Evolutionary conservation across 2,113 vertebrate genomes (phyloP).

Genomic region (Tragelaphus imberbis): DNA sequence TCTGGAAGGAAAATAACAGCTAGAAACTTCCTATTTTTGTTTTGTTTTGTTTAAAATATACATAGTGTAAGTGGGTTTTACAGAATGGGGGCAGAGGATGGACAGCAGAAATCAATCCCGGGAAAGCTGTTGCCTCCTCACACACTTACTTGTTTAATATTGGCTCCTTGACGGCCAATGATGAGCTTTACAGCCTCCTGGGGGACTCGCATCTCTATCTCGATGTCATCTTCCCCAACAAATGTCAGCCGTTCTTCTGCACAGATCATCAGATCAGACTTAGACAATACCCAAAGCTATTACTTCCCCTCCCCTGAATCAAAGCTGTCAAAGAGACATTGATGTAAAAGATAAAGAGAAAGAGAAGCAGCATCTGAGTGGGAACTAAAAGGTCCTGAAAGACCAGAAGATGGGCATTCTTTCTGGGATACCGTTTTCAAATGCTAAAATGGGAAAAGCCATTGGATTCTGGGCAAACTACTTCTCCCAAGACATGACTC

Average conservation of each 20-base stretch:
- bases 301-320: background rate
- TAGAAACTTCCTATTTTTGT: background rate
- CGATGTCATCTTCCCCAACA: constrained; percentile 72
- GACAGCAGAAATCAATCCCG: background rate
- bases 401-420: background rate
- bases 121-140: background rate
- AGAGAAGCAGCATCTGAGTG: background rate
- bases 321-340: background rate
- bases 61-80: background rate
- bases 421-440: background rate
- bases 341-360: background rate
- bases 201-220: constrained; percentile 70
- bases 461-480: background rate
- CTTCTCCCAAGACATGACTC: background rate
- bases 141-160: constrained; percentile 71
- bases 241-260: constrained; percentile 66
- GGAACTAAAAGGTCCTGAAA: background rate
- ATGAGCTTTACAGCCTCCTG: constrained; percentile 66
- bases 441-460: background rate
- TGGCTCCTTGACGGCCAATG: constrained; percentile 76
- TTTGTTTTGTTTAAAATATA: background rate
- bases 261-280: background rate
- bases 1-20: background rate
- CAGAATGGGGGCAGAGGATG: background rate
- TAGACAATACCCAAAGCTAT: background rate